These are phyloP conservation scores for Acronicta aceris DNA, from an alignment of 2,888 invertebrate genomes.

Conservation along the genomic window DNA sequence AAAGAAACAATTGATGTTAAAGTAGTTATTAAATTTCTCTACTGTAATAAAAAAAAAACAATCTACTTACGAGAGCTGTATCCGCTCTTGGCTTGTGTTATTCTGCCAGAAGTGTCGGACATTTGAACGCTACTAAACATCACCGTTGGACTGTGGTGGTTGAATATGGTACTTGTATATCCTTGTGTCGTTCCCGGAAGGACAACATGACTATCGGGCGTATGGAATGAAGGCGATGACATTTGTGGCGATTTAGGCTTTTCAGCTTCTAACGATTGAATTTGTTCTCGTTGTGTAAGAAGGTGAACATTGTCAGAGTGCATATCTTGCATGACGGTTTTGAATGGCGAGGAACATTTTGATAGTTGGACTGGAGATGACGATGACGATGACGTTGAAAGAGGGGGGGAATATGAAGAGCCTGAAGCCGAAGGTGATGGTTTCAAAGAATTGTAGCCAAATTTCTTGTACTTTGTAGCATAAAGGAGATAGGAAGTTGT, in stretches of 20 bases:
- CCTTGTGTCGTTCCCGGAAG: constrained; percentile 22
- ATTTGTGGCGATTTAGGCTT: constrained; percentile 10
- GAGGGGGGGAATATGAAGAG: constrained; percentile 9
- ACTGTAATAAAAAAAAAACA: too few species aligned
- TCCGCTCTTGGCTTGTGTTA: constrained; percentile 46
- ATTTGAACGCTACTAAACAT: constrained; percentile 55
- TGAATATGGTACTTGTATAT: constrained; percentile 19
- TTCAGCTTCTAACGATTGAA: constrained; percentile 6
- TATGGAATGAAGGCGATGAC: constrained; percentile 38
- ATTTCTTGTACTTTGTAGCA: constrained; percentile 53
- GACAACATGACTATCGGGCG: constrained; percentile 42
- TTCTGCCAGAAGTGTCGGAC: constrained; percentile 22
- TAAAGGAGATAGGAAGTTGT: constrained; percentile 70
- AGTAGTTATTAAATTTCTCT: too few species aligned
- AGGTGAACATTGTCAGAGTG: constrained; percentile 28
- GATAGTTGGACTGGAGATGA: background rate
- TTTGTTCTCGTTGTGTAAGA: constrained; percentile 18
- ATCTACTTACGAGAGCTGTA: constrained; percentile 68
- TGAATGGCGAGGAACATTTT: constrained; percentile 14
- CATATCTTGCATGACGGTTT: constrained; percentile 28
- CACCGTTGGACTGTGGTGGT: constrained; percentile 58
- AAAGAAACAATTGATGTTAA: too few species aligned
- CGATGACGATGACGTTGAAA: constrained; percentile 6
- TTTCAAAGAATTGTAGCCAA: constrained; percentile 14
- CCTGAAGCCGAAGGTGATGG: constrained; percentile 13